Conservation (phyloP, 2,797 vertebrate species). For the Thunnus albacares region DNA sequence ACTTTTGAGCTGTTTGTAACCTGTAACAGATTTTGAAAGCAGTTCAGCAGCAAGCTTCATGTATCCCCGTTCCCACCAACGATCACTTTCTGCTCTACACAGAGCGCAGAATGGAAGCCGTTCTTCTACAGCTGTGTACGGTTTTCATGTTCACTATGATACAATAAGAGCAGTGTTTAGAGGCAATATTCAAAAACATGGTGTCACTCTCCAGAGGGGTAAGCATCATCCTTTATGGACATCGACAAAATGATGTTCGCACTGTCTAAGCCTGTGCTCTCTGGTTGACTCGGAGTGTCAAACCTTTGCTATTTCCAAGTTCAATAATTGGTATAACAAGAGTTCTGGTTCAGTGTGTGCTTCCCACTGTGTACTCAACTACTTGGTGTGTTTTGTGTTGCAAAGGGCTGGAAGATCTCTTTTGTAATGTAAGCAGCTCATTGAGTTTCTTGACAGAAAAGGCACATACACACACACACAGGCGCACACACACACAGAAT, state of each 20-base stretch:
- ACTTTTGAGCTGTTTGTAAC: conserved; percentile 61
- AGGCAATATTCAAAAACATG: conserved; percentile 50
- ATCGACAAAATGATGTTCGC: conserved; percentile 75
- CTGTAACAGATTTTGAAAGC: conserved; percentile 64
- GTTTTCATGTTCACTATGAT: conserved; percentile 72
- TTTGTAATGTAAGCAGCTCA: conserved; percentile 82
- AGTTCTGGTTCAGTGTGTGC: conserved; percentile 72
- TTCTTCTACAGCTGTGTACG: conserved; percentile 35
- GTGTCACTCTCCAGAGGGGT: conserved; percentile 75
- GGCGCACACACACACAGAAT: conserved; percentile 53
- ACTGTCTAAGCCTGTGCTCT: conserved; percentile 65
- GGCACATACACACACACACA: conserved; percentile 32
- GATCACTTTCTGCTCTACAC: conserved; percentile 49
- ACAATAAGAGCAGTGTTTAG: conserved; percentile 59
- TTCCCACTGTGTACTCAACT: conserved; percentile 69
- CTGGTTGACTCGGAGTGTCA: conserved; percentile 76
- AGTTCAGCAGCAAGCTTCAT: conserved; percentile 67
- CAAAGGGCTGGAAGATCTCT: conserved; percentile 73
- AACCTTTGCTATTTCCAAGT: conserved; percentile 71
- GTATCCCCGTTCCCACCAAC: conserved; percentile 55
- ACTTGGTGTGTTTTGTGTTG: conserved; percentile 74
- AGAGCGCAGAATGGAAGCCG: conserved; percentile 33
- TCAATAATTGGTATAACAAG: conserved; percentile 83
- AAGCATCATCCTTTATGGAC: conserved; percentile 80
- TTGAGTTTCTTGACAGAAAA: conserved; percentile 78